A percentile compares a stretch with the other conserved stretches of the same genome.
Evolutionary conservation across 2,113 vertebrate species (phyloP).

Genomic region (Saguinus imperator): DNA sequence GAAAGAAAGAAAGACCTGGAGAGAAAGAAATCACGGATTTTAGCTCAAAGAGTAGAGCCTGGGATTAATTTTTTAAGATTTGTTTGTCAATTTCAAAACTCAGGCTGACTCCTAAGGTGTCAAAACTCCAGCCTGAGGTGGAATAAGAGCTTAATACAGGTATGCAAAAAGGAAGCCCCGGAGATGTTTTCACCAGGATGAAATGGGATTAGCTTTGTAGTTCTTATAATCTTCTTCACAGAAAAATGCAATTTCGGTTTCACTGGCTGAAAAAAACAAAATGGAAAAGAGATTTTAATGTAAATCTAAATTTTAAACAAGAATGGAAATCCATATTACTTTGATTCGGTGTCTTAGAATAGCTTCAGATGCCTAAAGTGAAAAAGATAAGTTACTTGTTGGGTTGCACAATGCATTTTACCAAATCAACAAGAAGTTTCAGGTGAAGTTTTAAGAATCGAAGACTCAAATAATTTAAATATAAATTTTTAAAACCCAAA

Average conservation of each 20-base stretch:
- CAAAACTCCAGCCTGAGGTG: slow-evolving; percentile 17
- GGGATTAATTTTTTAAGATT: slow-evolving; percentile 79
- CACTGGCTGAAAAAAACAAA: slow-evolving; percentile 87
- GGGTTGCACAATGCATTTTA: background rate
- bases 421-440: background rate
- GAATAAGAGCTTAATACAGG: slow-evolving; percentile 81
- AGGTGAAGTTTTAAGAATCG: background rate
- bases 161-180: slow-evolving; percentile 40
- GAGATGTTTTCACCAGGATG: slow-evolving; percentile 83
- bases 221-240: slow-evolving; percentile 90
- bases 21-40: slow-evolving; percentile 35
- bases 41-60: background rate
- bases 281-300: slow-evolving; percentile 57
- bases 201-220: slow-evolving; percentile 91
- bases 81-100: slow-evolving; percentile 84
- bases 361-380: background rate
- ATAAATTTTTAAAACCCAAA: background rate
- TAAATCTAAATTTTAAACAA: slow-evolving; percentile 64
- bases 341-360: background rate
- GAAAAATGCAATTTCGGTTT: slow-evolving; percentile 96
- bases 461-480: slow-evolving; percentile 46
- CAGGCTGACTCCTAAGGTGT: background rate
- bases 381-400: background rate
- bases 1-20: background rate
- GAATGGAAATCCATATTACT: slow-evolving; percentile 9